Base-by-base conservation (phyloP, 2,888 invertebrate genomes). In the Leptinotarsa juncta region DNA sequence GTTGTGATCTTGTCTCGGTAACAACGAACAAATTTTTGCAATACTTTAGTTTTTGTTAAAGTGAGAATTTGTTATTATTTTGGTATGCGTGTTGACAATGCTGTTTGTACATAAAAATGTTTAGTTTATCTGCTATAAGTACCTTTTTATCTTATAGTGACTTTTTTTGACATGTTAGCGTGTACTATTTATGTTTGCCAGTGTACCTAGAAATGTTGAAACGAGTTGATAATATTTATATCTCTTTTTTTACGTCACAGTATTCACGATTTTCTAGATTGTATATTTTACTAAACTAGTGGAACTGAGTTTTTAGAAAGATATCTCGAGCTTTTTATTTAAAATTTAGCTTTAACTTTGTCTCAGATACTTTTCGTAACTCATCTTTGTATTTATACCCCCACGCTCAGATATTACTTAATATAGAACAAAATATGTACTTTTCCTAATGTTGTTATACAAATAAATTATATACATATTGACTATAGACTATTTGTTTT, bases 401-500 rank as follows among this genome's bases (percentile, higher is more conserved):
- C 82, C 82, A 82, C 80, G 79, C 80, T 81, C 79, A 79, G 78
- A 78, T 79, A 79, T 80, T 79, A 81, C 78, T 81, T 80, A 81
- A 79, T 80, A 78, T 84, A 83, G 82, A 83, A 81, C 81, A 82
- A 82, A 82, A 81, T 81, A 81, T 84, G 82, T 85, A 83, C 83
- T 83, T 83, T 83, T 83, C 83, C 83, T 84, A 84, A 84, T 84
- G 83, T 85, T 85, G 85, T 85, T 85, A 84, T 83, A 83, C 80
- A 83, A 85, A 84, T 85, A 85, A 84, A 85, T 83, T 83, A 83
- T 84, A 82, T 82, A 81, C 78, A 79, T 78, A 79, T 73, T 77
- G 74, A 72, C 69, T 18, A 32, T 32, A 42, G 42, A 42, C 42
- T 42, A 42, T 10, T 42, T 42, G 42, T 23, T 23, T 23, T 23